Evolutionary conservation across 2,888 invertebrate genomes (phyloP).

Genomic region (Ceramica pisi): DNA sequence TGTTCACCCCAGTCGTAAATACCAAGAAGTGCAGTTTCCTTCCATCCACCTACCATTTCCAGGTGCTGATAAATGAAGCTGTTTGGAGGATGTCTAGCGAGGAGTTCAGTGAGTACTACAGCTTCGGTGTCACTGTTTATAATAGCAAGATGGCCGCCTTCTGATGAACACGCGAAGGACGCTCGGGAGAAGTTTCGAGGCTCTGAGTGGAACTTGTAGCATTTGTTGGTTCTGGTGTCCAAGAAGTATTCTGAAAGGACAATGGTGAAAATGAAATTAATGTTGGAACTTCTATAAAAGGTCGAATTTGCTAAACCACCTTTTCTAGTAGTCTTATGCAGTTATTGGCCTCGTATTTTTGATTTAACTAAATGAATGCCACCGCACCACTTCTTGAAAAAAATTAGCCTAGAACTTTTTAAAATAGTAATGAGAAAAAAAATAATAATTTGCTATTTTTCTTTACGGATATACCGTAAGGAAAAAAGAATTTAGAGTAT

Average conservation of each 20-base stretch:
- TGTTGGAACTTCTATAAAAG: too few species aligned
- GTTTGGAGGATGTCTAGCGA: slow-evolving; percentile 58
- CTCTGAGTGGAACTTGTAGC: slow-evolving; percentile 77
- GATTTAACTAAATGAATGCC: too few species aligned
- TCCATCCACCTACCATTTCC: slow-evolving; percentile 19
- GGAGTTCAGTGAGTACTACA: slow-evolving; percentile 64
- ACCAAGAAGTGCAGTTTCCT: slow-evolving; percentile 68
- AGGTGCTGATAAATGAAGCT: background rate
- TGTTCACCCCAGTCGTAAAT: slow-evolving; percentile 70
- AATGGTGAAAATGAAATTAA: background rate
- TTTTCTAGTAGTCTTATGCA: too few species aligned
- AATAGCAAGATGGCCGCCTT: slow-evolving; percentile 76
- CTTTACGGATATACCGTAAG: too few species aligned
- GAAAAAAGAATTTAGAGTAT: too few species aligned
- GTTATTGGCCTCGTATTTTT: too few species aligned
- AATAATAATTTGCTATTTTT: too few species aligned
- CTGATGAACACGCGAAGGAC: slow-evolving; percentile 73
- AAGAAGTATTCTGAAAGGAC: slow-evolving; percentile 69
- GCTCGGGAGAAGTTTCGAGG: slow-evolving; percentile 73
- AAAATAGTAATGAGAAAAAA: too few species aligned
- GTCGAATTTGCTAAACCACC: too few species aligned
- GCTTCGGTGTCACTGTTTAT: slow-evolving; percentile 75
- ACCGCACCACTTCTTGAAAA: too few species aligned
- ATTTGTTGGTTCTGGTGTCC: slow-evolving; percentile 71
- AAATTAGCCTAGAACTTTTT: too few species aligned